Conservation (phyloP, 1,140 invertebrate genomes). For the Oscheius sp. region DNA sequence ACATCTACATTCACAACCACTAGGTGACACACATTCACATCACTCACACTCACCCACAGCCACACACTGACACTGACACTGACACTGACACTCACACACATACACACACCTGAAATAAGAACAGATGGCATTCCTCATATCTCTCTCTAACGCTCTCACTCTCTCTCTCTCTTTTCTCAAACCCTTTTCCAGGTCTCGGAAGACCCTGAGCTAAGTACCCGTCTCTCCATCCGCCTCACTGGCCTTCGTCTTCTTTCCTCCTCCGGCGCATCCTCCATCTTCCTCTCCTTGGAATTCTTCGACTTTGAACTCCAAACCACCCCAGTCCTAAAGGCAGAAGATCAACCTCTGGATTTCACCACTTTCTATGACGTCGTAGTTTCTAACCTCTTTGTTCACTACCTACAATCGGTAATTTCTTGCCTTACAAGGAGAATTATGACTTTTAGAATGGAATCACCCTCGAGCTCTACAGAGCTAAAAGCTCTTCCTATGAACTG, state of each 20-base stretch:
- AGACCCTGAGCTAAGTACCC: background rate
- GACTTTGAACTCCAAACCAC: conserved; percentile 58
- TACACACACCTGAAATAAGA: no score
- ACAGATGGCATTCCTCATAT: no score
- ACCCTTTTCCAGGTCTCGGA: background rate
- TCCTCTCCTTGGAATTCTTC: conserved; percentile 56
- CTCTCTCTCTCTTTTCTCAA: no score
- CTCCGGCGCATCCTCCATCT: conserved; percentile 34
- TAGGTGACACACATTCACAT: no score
- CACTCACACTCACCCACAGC: no score
- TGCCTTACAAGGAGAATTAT: conserved; percentile 11
- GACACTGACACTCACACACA: no score
- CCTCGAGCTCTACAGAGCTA: conserved; percentile 46
- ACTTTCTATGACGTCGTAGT: conserved; percentile 52
- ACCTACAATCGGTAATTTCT: conserved; percentile 49
- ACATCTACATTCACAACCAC: no score
- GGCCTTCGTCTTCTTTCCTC: background rate
- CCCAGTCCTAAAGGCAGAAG: conserved; percentile 31
- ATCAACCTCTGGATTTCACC: conserved; percentile 40
- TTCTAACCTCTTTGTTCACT: conserved; percentile 55
- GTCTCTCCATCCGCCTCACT: conserved; percentile 28
- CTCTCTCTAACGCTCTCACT: no score
- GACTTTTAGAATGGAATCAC: conserved; percentile 46
- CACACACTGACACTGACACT: no score
- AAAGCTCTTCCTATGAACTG: conserved; percentile 31